Base-by-base conservation (phyloP, 2,888 invertebrate genomes). In the Apotomis turbidana region DNA sequence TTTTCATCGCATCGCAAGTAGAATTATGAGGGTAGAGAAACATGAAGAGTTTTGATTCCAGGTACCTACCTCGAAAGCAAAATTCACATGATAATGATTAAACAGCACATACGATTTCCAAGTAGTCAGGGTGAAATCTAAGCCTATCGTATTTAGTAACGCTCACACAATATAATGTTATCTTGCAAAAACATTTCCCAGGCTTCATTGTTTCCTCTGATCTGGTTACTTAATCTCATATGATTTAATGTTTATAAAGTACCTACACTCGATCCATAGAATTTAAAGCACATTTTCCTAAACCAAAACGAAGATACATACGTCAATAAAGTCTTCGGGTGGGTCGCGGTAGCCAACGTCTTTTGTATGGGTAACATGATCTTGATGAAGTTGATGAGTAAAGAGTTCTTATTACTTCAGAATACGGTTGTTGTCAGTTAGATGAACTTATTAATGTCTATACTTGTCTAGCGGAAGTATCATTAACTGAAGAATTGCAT, bases 131-230 rank as follows among this genome's bases (percentile, higher is more conserved):
- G 64, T 64, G 64, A 64, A 64, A 64, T 55, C 64, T 27, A n/a
- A 54, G 36, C 62, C 10, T 44, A 44, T 64, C 54, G 54, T 44
- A 44, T 46, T 66, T 36, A 36, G 36, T 54, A 57, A 66, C 54
- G 66, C 57, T 66, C 55, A 36, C 66, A 66, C 55, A 55, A 36
- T 46, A 55, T 27, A 55, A 66, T 46, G 9, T 57, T 66, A 57
- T 46, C 44, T 66, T 55, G 46, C 55, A 55, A 66, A 57, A 66
- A 66, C 4, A 46, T 12, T 57, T 66, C 66, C 66, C 66, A 66
- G 27, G 55, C n/a, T 36, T 62, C 61, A 54, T 64, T 57, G 66
- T 66, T 15, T 54, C 41, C 6, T 46, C 9, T 8, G 13, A 44
- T 49, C 49, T 49, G 49, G 9, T 49, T 49, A 49, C 49, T 49